A percentile compares a stretch with the other conserved stretches of the same genome.
Evolutionary conservation across 2,888 invertebrate genomes (phyloP).

Genomic region (Calliopum simillimum): DNA sequence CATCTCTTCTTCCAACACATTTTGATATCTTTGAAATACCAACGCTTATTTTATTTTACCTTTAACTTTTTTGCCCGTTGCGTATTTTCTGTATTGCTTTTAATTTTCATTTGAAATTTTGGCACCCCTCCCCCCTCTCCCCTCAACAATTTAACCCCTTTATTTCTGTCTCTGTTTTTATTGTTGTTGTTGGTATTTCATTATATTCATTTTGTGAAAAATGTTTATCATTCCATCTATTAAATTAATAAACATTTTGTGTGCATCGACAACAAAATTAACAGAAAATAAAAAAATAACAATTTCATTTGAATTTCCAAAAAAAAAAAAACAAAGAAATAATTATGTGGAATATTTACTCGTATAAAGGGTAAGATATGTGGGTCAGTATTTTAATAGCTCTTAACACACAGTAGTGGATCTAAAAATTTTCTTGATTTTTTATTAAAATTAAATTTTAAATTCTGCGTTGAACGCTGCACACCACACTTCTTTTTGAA

Average conservation of each 20-base stretch:
- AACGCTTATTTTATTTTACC: not conserved
- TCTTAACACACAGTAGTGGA: too few species aligned
- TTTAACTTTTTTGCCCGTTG: not conserved
- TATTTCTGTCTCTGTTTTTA: not conserved
- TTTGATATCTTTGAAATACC: not conserved
- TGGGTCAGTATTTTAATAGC: too few species aligned
- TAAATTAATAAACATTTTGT: constrained; percentile 18
- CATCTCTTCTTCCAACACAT: not conserved
- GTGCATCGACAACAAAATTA: too few species aligned
- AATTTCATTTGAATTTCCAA: not conserved
- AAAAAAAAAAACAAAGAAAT: not conserved
- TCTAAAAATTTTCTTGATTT: too few species aligned
- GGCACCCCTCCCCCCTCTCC: constrained; percentile 1
- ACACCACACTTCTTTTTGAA: too few species aligned
- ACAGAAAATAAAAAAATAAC: constrained; percentile 9
- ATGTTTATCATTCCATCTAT: constrained; percentile 21
- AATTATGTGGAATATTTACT: constrained; percentile 11
- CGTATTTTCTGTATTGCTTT: not conserved
- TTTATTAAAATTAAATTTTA: too few species aligned
- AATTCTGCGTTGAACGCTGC: too few species aligned
- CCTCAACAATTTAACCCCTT: constrained; percentile 9
- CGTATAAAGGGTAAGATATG: too few species aligned
- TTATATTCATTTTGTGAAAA: constrained; percentile 15
- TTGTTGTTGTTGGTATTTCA: constrained; percentile 4
- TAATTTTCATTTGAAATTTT: constrained; percentile 5